Percentiles rank a stretch among this genome's conserved stretches.
These are phyloP conservation scores for Metalampra italica DNA, from an alignment of 2,888 invertebrate genomes.

Conservation along the genomic window DNA sequence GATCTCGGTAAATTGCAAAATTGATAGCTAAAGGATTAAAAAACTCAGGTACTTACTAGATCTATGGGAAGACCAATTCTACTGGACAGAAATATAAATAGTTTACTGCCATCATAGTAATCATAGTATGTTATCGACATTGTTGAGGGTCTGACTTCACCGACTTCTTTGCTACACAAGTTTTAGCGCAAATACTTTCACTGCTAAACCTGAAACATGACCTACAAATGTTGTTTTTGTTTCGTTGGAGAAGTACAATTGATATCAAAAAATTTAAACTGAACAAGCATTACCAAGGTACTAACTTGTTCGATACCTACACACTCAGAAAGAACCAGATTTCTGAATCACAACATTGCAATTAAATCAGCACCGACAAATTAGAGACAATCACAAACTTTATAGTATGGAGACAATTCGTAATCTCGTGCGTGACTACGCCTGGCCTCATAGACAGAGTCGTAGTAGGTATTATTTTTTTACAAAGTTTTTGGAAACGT, in stretches of 20 bases:
- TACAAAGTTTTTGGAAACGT: too few relatives aligned
- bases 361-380: too few relatives aligned
- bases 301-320: too few relatives aligned
- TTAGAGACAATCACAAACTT: too few relatives aligned
- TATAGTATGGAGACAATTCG: too few relatives aligned
- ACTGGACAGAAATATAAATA: slow-evolving; percentile 83
- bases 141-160: slow-evolving; percentile 3
- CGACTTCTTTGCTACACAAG: slow-evolving; percentile 2
- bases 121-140: slow-evolving; percentile 53
- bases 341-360: too few relatives aligned
- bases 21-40: background rate
- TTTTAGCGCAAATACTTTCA: slow-evolving; percentile 8
- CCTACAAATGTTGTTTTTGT: slow-evolving; percentile 2
- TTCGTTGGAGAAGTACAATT: background rate
- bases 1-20: background rate
- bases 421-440: too few relatives aligned
- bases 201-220: slow-evolving; percentile 20
- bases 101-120: slow-evolving; percentile 84
- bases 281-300: background rate
- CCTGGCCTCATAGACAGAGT: too few relatives aligned
- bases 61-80: slow-evolving; percentile 86
- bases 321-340: too few relatives aligned
- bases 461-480: too few relatives aligned
- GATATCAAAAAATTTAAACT: background rate
- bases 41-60: slow-evolving; percentile 83